phyloP scores from a whole-genome alignment of 2,113 vertebrate species.

The Gulo gulo region DNA sequence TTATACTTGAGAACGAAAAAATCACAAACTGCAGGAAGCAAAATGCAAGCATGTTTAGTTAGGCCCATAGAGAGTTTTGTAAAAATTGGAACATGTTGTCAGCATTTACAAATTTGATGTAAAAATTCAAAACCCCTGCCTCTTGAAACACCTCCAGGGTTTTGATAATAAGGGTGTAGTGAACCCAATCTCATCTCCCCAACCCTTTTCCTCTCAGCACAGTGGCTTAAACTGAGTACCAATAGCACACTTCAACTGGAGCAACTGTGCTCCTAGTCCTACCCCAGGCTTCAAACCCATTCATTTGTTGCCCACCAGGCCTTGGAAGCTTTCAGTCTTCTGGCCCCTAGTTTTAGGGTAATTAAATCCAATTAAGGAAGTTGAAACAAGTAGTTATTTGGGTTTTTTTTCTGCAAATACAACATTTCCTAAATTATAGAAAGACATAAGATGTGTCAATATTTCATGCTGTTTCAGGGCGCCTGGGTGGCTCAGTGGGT shows the following conservation, averaged over 20 bases:
- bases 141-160: background rate
- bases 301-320: background rate
- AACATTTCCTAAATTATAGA: background rate
- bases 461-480: background rate
- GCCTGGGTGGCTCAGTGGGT: too few species aligned
- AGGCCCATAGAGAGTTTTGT: background rate
- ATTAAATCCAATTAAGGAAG: slow-evolving; percentile 17
- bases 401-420: background rate
- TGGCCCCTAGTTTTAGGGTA: background rate
- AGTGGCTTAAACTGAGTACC: background rate
- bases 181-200: background rate
- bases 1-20: background rate
- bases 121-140: slow-evolving; percentile 25
- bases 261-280: background rate
- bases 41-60: background rate
- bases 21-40: background rate
- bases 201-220: background rate
- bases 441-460: background rate
- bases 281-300: background rate
- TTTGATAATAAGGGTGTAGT: background rate
- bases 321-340: background rate
- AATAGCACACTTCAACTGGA: background rate
- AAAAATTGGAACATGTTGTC: background rate
- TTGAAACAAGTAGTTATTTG: background rate
- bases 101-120: background rate